These are phyloP conservation scores for Paramisgurnus dabryanus DNA, from an alignment of 2,113 vertebrate genomes.

Conservation along the genomic window DNA sequence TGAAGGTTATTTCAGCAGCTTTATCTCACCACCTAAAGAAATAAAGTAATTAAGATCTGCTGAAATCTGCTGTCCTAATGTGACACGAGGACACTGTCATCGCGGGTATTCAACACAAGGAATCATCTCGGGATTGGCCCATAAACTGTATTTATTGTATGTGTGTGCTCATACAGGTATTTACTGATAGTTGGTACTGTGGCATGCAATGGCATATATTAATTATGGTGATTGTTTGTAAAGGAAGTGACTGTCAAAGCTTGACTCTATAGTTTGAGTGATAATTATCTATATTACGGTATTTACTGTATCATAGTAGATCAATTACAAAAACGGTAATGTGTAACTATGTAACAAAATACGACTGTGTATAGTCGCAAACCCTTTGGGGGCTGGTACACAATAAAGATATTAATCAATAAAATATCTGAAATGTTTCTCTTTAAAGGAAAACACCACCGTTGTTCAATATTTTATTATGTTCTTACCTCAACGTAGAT, in stretches of 20 bases:
- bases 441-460: too few species aligned
- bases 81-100: constrained; percentile 3
- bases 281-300: not conserved
- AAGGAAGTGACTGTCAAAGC: constrained; percentile 16
- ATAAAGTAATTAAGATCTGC: constrained; percentile 10
- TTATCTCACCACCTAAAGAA: constrained; percentile 22
- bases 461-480: too few species aligned
- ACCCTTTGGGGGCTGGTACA: too few species aligned
- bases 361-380: too few species aligned
- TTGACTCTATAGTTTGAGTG: not conserved
- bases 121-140: not conserved
- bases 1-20: not conserved
- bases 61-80: not conserved
- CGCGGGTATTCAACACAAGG: not conserved
- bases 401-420: too few species aligned
- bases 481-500: too few species aligned
- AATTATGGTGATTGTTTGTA: constrained; percentile 2
- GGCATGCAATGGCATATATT: not conserved
- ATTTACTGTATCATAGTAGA: not conserved
- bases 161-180: not conserved
- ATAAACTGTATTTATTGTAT: not conserved
- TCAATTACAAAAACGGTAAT: not conserved
- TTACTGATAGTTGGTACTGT: not conserved
- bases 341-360: too few species aligned
- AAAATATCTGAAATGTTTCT: too few species aligned